These are phyloP conservation scores for Rhea pennata DNA, from an alignment of 2,113 vertebrate species.

Conservation along the genomic window DNA sequence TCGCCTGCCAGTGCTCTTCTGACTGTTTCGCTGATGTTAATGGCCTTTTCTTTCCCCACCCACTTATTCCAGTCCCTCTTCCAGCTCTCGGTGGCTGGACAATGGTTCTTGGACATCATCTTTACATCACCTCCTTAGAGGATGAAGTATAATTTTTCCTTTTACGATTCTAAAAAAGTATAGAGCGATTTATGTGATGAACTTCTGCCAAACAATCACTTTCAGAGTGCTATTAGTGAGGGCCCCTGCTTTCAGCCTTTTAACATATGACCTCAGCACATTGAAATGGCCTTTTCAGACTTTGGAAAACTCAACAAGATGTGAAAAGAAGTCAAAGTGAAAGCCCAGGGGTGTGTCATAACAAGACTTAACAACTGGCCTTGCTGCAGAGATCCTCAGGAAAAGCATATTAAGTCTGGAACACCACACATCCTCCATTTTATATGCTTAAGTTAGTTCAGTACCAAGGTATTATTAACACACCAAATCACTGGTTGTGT, in stretches of 20 bases:
- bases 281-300: conserved; percentile 45
- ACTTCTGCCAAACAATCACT: conserved; percentile 29
- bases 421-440: not conserved
- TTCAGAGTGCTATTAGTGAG: not conserved
- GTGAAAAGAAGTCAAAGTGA: conserved; percentile 40
- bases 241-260: conserved; percentile 35
- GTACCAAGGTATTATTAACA: not conserved
- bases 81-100: not conserved
- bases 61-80: not conserved
- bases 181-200: not conserved
- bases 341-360: conserved; percentile 24
- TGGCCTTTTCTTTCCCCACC: not conserved
- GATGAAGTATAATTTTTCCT: conserved; percentile 12
- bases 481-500: not conserved
- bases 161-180: not conserved
- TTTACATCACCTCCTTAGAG: not conserved
- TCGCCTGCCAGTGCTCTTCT: not conserved
- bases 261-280: conserved; percentile 21
- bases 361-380: conserved; percentile 9
- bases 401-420: not conserved
- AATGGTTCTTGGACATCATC: not conserved
- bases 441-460: conserved; percentile 6
- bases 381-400: not conserved
- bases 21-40: not conserved
- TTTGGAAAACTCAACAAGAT: not conserved